phyloP scores from a whole-genome alignment of 2,113 vertebrate genomes.

The Falco punctatus region DNA sequence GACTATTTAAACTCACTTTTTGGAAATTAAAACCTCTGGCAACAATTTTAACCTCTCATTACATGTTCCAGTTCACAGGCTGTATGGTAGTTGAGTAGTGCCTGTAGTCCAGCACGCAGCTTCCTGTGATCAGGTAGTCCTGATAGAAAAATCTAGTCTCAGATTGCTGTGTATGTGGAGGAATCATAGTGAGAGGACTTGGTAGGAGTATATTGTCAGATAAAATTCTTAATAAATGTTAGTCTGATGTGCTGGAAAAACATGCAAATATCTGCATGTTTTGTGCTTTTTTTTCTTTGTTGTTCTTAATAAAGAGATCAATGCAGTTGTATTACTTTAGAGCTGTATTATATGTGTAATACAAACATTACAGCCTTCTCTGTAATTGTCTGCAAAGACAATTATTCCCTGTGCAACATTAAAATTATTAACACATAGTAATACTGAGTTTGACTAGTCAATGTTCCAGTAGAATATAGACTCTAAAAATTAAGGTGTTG shows the following conservation, averaged over 20 bases:
- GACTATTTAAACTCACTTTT: not conserved
- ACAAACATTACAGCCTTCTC: not conserved
- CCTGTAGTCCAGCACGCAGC: not conserved
- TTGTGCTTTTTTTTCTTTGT: not conserved
- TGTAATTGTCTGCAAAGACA: not conserved
- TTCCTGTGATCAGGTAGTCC: not conserved
- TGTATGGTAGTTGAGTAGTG: not conserved
- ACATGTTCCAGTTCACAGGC: not conserved
- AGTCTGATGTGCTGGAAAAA: not conserved
- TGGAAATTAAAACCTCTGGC: constrained; percentile 12
- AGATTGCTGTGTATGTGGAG: not conserved
- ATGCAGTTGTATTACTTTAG: not conserved
- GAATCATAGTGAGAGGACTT: not conserved
- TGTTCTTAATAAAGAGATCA: not conserved
- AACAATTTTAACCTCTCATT: not conserved
- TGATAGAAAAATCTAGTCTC: not conserved
- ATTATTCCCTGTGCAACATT: accelerated
- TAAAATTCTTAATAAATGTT: not conserved
- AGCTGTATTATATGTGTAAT: not conserved
- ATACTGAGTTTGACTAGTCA: not conserved
- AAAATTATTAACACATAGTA: not conserved
- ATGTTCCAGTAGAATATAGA: not conserved
- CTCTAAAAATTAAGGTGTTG: not conserved
- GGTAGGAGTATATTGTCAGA: not conserved
- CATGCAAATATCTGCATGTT: not conserved